A percentile compares a stretch with the other conserved stretches of the same genome.
Conservation (phyloP, 2,888 invertebrate genomes). For the Poecilobothrus nobilitatus region DNA sequence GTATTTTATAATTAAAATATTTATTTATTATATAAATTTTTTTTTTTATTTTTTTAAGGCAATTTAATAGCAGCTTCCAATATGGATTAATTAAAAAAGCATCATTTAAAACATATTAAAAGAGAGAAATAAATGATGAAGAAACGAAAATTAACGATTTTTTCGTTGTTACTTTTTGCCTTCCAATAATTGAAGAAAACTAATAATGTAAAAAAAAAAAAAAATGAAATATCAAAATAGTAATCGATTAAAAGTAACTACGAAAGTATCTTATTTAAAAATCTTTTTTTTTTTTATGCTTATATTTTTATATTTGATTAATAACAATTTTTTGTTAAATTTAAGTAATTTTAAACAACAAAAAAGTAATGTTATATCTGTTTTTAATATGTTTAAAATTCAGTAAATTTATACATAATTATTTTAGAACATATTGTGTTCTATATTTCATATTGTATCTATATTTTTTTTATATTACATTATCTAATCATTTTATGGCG, state of each 20-base stretch:
- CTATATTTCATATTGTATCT: background rate
- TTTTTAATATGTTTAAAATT: background rate
- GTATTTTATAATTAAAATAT: too few relatives aligned
- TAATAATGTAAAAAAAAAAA: background rate
- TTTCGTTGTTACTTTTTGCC: conserved; percentile 2
- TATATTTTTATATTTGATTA: background rate
- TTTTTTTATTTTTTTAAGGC: background rate
- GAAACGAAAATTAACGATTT: background rate
- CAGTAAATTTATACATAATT: background rate
- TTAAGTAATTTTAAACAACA: background rate
- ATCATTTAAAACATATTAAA: background rate
- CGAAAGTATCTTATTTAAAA: background rate
- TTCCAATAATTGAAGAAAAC: background rate
- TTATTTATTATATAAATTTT: too few relatives aligned
- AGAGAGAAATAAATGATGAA: background rate
- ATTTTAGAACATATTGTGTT: background rate
- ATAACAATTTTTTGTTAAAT: background rate
- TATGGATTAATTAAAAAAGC: background rate
- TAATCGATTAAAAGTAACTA: background rate
- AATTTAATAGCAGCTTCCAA: background rate
- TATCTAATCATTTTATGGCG: too few relatives aligned
- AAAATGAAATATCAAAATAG: background rate
- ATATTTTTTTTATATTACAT: background rate
- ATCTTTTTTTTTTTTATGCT: background rate
- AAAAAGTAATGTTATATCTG: background rate